Conservation (phyloP, 64 coral and sea anemone species). For the Montipora sp. region DNA sequence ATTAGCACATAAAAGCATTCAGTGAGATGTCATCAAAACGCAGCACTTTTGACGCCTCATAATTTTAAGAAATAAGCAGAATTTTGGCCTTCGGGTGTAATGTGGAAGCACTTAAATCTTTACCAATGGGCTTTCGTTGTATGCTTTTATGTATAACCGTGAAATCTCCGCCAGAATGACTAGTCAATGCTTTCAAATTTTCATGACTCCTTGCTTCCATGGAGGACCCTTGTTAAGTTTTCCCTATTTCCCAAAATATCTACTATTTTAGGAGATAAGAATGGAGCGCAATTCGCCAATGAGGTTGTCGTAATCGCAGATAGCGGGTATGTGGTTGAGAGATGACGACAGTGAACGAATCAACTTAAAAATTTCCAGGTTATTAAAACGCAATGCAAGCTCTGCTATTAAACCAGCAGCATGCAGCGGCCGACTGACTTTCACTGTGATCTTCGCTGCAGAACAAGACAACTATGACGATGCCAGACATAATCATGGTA, state of each 20-base stretch:
- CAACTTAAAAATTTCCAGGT: constrained; percentile 6
- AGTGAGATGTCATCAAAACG: constrained; percentile 19
- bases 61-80: neutral
- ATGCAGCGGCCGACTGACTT: neutral
- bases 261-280: neutral
- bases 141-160: neutral
- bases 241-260: neutral
- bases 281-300: neutral
- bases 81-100: neutral
- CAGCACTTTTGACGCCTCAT: neutral
- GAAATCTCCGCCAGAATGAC: neutral
- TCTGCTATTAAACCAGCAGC: neutral
- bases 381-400: constrained; percentile 33
- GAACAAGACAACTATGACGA: neutral
- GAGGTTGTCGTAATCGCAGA: neutral
- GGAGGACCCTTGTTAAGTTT: constrained; percentile 16
- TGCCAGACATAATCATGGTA: neutral
- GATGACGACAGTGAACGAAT: constrained; percentile 6
- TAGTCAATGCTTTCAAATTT: neutral
- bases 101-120: neutral
- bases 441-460: neutral
- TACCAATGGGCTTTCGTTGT: neutral
- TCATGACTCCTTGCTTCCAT: neutral
- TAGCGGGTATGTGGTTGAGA: constrained; percentile 18
- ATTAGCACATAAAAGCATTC: neutral